Evolutionary conservation across 1,140 invertebrate genomes (phyloP), one percentile per base, ranked within the genome.

Genomic region (Heliothis subflexa): DNA sequence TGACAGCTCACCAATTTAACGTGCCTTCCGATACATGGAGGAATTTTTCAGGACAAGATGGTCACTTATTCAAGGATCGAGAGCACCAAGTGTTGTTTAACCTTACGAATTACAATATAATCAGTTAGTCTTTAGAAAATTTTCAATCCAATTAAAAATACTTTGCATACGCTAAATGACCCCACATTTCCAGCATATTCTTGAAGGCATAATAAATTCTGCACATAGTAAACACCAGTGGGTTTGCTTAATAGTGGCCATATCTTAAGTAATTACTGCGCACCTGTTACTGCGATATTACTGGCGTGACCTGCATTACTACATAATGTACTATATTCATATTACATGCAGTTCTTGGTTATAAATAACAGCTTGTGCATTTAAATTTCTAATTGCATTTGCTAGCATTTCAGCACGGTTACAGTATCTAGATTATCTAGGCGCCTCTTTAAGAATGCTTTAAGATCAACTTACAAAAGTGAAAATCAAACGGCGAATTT

Each of bases 181-280:
- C 33, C 7, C 33, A 5, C 33, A 40, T 40, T 40, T 40, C 33
- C 33, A 5, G 33, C 33, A 40, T 40, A 40, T 40, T 40, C 33
- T 40, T 40, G 4, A 40, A 40, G 33, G 7, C 33, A 40, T 7
- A 40, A 64, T 45, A 16, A 64, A 45, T 7, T 2, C n/a, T 9
- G 40, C 9, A 0, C 59, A 40, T 18, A 28, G 21, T 59, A 18
- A 16, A 64, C 61, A 18, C 33, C 11, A 64, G 45, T 16, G 10
- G 3, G n/a, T 47, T 66, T 45, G 28, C 61, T 64, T 64, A 45
- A 66, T 47, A 66, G 62, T 66, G 62, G 16, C 40, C 62, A 16
- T 66, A 47, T 66, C 40, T 66, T 21, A 66, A 11, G 12, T 18
- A 47, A 66, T 66, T 66, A 66, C 33, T 3, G 62, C 18, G 62